A percentile compares a stretch with the other conserved stretches of the same genome.
Conservation (phyloP, 2,888 invertebrate genomes). For the Leucophenga montana region DNA sequence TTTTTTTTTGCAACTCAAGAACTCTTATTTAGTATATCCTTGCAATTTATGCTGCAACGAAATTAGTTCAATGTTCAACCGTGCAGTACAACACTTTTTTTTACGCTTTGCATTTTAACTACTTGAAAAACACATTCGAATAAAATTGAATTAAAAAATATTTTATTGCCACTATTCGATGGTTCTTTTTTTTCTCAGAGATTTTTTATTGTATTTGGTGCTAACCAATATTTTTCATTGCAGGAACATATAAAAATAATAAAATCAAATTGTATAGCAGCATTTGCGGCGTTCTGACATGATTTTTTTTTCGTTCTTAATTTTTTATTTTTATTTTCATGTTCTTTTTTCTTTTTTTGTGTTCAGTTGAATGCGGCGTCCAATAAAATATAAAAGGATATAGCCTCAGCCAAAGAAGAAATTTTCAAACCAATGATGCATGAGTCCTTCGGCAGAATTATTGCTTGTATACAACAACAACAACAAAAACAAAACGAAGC, state of each 20-base stretch:
- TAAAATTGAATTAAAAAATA: neutral
- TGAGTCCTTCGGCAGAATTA: constrained; percentile 19
- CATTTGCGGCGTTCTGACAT: neutral
- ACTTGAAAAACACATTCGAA: neutral
- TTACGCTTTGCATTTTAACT: neutral
- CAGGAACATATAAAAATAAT: neutral
- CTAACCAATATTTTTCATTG: neutral
- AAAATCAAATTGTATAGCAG: neutral
- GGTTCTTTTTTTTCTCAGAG: neutral
- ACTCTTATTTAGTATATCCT: neutral
- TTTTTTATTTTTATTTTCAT: no score
- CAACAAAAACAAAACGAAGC: constrained; percentile 1
- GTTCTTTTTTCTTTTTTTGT: no score
- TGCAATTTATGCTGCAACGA: neutral
- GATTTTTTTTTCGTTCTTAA: no score
- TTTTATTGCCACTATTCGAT: neutral
- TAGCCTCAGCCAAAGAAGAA: neutral
- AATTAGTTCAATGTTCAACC: neutral
- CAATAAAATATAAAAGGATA: no score
- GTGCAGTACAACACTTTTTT: neutral
- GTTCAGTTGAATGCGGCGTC: neutral
- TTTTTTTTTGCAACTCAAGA: neutral
- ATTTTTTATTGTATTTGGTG: neutral
- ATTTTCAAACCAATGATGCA: constrained; percentile 18
- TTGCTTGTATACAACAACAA: constrained; percentile 13